phyloP scores from a whole-genome alignment of 1,140 invertebrate genomes.

The Penaeus japonicus region DNA sequence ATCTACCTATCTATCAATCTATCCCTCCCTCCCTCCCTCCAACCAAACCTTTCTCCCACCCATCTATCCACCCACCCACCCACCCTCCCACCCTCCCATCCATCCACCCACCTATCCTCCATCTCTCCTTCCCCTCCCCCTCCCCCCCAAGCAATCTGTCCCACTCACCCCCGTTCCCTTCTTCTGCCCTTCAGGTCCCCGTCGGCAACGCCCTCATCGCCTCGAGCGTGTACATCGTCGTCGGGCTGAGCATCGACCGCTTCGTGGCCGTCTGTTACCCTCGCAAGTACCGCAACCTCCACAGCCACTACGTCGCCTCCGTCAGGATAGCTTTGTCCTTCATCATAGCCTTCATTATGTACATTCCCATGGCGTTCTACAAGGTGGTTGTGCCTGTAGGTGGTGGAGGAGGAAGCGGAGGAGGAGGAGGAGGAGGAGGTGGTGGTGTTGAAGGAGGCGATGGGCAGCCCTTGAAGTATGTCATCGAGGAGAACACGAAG shows the following conservation, averaged over 20 bases:
- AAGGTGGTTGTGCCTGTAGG: conserved; percentile 59
- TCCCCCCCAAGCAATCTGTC: too few species aligned
- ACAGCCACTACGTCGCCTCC: conserved; percentile 62
- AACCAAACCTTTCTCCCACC: too few species aligned
- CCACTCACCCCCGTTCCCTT: too few species aligned
- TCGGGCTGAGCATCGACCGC: conserved; percentile 66
- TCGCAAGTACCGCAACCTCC: conserved; percentile 63
- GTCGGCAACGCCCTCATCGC: conserved; percentile 66
- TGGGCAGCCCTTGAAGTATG: conserved; percentile 15
- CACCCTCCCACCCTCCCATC: too few species aligned
- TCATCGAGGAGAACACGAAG: background rate
- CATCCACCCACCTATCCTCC: too few species aligned
- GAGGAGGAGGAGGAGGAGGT: too few species aligned
- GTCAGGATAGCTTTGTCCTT: conserved; percentile 62
- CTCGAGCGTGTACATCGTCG: conserved; percentile 65
- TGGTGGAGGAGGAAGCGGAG: too few species aligned
- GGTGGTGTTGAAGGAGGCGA: too few species aligned
- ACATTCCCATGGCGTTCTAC: conserved; percentile 63
- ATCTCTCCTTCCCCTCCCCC: background rate
- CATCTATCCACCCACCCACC: too few species aligned
- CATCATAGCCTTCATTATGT: conserved; percentile 62
- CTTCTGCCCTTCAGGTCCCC: conserved; percentile 63
- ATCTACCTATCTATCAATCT: too few species aligned
- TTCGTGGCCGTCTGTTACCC: conserved; percentile 66
- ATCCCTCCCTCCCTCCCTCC: too few species aligned